phyloP scores from a whole-genome alignment of 2,888 invertebrate genomes.

The Plagiodera versicolora region DNA sequence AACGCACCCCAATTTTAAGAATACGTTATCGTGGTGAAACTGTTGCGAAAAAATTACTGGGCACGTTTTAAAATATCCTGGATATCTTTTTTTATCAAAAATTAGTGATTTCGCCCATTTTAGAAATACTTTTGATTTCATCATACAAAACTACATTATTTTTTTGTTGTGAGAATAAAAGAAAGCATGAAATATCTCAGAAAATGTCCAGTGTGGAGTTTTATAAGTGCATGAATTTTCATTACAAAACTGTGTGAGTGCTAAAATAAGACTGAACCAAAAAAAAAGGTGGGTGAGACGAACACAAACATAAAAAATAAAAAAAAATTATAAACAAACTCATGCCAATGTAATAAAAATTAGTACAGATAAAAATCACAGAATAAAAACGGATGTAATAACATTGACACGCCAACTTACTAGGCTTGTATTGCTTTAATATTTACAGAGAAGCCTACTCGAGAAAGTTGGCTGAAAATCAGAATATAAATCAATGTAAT shows the following conservation, averaged over 20 bases:
- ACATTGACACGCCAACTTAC: conserved; percentile 20
- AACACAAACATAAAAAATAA: conserved; percentile 42
- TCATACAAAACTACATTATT: too few relatives aligned
- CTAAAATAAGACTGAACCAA: not conserved
- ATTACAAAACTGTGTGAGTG: not conserved
- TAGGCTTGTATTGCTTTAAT: conserved; percentile 23
- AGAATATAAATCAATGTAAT: not conserved
- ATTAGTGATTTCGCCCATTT: too few relatives aligned
- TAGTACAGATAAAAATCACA: conserved; percentile 23
- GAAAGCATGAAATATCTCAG: too few relatives aligned
- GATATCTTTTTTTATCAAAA: too few relatives aligned
- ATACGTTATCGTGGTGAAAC: too few relatives aligned
- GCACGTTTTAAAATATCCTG: too few relatives aligned
- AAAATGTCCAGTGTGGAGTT: too few relatives aligned
- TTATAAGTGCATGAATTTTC: too few relatives aligned
- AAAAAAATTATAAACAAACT: conserved; percentile 25
- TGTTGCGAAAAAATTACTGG: too few relatives aligned
- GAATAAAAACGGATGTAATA: conserved; percentile 16
- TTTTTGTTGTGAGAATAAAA: too few relatives aligned
- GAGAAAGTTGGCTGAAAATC: conserved; percentile 24
- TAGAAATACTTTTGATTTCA: too few relatives aligned
- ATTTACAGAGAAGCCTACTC: conserved; percentile 23
- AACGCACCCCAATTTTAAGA: too few relatives aligned
- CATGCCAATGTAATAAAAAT: conserved; percentile 26
- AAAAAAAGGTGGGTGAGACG: conserved; percentile 30